Evolutionary conservation across 2,113 vertebrate species (phyloP), one percentile per base, ranked within the genome.

Genomic region (Eudorcas thomsonii): DNA sequence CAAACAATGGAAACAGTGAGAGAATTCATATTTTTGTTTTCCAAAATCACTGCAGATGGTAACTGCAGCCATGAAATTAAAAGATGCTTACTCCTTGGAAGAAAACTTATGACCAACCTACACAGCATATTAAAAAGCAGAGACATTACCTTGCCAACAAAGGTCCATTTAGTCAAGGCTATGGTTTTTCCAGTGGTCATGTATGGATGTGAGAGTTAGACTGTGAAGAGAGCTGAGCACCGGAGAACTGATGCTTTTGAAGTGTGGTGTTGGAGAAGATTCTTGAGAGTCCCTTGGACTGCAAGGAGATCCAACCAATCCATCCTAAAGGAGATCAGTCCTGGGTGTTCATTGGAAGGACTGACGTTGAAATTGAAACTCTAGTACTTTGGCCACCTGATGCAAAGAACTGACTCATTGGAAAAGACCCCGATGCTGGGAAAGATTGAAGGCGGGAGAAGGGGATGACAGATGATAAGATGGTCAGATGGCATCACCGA

Each of bases 171-270:
- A 10, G n/a, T 71, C 17, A 11, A 71, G 9, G n/a, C n/a, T 71
- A 71, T 71, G 17, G 17, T 71, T 71, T 67, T 21, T 71, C n/a
- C 64, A 71, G 17, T 71, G n/a, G 17, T 71, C n/a, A 71, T 36
- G n/a, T 36, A 71, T 71, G n/a, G 64, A 36, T 71, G 17, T 71
- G 64, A 71, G 17, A 71, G 17, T 36, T 71, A 17, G 9, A 36
- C 64, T 71, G 2, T 0, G 2, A 21, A 71, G n/a, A 71, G 21
- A 11, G n/a, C 64, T 71, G n/a, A 71, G n/a, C 1, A 0, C n/a
- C 0, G 1, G 36, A 71, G 17, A 71, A 36, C 5, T 21, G 9
- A 71, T 21, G 64, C 17, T 36, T 36, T 71, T 71, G 64, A 71
- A 6, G 9, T 36, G 17, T 71, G n/a, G 64, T 36, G 1, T 36